Evolutionary conservation across 2,797 vertebrate genomes (phyloP), one percentile per base, ranked within the genome.

Genomic region (Xenops minutus): DNA sequence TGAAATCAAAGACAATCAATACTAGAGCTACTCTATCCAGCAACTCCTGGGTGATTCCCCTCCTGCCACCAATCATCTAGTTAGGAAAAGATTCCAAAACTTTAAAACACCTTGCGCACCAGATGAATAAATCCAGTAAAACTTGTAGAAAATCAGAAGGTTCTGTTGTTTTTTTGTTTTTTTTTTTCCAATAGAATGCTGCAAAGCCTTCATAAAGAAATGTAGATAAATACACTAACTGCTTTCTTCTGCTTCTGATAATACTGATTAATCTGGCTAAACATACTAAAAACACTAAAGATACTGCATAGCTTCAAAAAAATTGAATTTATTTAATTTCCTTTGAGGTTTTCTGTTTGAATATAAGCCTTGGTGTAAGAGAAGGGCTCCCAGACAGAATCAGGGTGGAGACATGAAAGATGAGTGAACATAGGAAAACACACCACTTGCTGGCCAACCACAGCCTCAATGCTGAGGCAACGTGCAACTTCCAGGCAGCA

Each of bases 171-270:
- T n/a, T n/a, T n/a, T n/a, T n/a, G n/a, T n/a, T n/a, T n/a, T n/a
- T n/a, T n/a, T n/a, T n/a, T n/a, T n/a, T n/a, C n/a, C n/a, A 55
- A 52, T 7, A 74, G 46, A 77, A 51, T 0, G 1, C 12, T 64
- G 32, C 22, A 73, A 46, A 80, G 19, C 21, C 37, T 74, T 66
- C 30, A 48, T 22, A 63, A 86, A 43, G 5, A 76, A 52, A 54
- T n/a, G 29, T 26, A 72, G 19, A 64, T 80, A 80, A 71, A 37
- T 0, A 4, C 5, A 37, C 27, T 51, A 63, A 41, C 44, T 68
- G 22, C n/a, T 56, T 64, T 67, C 29, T 54, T 74, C 20, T 66
- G 26, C 43, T 32, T 79, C 43, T 55, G 27, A 49, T 36, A 26
- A 39, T 24, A 76, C 7, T 5, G 3, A 34, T 54, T 59, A 54